These are phyloP conservation scores for Clusia tigrina DNA, from an alignment of 2,888 invertebrate genomes.

Conservation along the genomic window DNA sequence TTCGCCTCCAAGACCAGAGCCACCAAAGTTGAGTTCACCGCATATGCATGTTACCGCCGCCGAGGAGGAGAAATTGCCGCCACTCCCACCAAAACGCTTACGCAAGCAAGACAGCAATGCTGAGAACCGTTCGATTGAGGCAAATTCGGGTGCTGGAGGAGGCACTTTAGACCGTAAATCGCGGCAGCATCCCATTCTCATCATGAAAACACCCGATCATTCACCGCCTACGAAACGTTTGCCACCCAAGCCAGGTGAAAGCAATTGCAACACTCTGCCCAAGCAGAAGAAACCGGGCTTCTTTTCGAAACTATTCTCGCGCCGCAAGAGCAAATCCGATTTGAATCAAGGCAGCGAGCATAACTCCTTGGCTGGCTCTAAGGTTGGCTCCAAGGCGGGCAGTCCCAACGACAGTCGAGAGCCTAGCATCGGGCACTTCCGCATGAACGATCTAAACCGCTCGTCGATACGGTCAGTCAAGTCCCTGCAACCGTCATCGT, in stretches of 20 bases:
- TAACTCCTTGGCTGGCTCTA: conserved; percentile 28
- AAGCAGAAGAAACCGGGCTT: conserved; percentile 71
- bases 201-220: conserved; percentile 60
- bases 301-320: conserved; percentile 72
- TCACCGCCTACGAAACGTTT: conserved; percentile 68
- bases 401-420: conserved; percentile 54
- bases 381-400: conserved; percentile 41
- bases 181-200: conserved; percentile 56
- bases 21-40: conserved; percentile 24
- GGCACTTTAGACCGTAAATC: conserved; percentile 33
- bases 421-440: conserved; percentile 56
- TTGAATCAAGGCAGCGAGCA: conserved; percentile 48
- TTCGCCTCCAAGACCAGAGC: conserved; percentile 38
- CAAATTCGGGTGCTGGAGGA: conserved; percentile 33
- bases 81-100: conserved; percentile 81
- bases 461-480: conserved; percentile 56
- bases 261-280: conserved; percentile 63
- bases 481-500: conserved; percentile 51
- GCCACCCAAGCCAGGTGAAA: conserved; percentile 64
- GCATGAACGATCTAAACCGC: conserved; percentile 53
- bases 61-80: conserved; percentile 75
- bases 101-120: conserved; percentile 67
- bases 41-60: conserved; percentile 59
- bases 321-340: conserved; percentile 67
- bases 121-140: conserved; percentile 57